Evolutionary conservation across 2,113 vertebrate genomes (phyloP).

Genomic region (Crotalus helleri): DNA sequence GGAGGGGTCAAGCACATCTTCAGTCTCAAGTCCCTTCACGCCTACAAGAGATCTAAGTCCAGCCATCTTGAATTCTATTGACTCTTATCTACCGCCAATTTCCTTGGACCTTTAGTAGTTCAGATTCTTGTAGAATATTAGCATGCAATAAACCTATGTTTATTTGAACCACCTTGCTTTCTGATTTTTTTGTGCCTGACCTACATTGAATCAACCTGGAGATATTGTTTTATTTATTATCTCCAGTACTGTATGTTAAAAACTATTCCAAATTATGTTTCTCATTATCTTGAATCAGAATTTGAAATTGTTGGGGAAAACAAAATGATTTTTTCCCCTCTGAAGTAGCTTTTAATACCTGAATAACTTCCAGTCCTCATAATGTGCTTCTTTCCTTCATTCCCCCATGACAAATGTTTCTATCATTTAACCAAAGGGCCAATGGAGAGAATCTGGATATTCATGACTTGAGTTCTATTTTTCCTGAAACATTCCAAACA

Average conservation of each 20-base stretch:
- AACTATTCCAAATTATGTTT: not conserved
- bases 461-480: conserved; percentile 32
- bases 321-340: not conserved
- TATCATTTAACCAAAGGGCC: conserved; percentile 28
- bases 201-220: not conserved
- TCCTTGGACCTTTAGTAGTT: not conserved
- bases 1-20: too few species aligned
- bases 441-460: conserved; percentile 16
- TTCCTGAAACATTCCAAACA: not conserved
- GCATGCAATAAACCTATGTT: not conserved
- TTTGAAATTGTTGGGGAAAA: not conserved
- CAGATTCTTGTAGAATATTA: not conserved
- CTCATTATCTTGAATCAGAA: not conserved
- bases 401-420: conserved; percentile 3
- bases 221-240: not conserved
- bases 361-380: not conserved
- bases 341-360: not conserved
- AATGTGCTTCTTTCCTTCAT: conserved; percentile 9
- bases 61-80: not conserved
- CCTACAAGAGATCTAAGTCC: not conserved
- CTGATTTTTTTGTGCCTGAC: not conserved
- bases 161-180: not conserved
- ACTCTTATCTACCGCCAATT: not conserved
- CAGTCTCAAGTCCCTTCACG: too few species aligned
- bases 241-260: not conserved